These are phyloP conservation scores for Cyphomyrus discorhynchus DNA, from an alignment of 2,113 vertebrate genomes.

Conservation along the genomic window DNA sequence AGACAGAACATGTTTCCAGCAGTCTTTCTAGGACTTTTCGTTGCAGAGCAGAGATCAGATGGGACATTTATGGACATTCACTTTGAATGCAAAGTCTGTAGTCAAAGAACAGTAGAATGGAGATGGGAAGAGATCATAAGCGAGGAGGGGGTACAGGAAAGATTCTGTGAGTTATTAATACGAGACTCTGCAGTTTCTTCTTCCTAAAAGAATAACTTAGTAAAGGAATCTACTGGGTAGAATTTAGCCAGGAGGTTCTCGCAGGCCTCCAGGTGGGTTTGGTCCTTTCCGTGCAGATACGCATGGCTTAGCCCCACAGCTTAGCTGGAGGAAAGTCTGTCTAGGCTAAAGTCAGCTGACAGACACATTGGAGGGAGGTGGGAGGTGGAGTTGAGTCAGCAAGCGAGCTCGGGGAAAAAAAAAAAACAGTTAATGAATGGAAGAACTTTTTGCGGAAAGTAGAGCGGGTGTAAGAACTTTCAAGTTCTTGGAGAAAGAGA, in stretches of 20 bases:
- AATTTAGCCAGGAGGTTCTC: not conserved
- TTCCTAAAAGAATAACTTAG: not conserved
- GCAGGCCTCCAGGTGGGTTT: not conserved
- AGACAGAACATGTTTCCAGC: not conserved
- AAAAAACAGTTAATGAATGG: not conserved
- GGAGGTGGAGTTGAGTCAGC: not conserved
- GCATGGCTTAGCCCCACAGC: not conserved
- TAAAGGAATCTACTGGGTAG: not conserved
- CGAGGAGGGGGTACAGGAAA: not conserved
- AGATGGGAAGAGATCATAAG: not conserved
- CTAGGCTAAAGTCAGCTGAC: not conserved
- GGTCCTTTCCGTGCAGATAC: not conserved
- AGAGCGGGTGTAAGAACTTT: not conserved
- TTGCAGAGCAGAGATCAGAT: not conserved
- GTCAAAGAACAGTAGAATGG: not conserved
- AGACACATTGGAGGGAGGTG: not conserved
- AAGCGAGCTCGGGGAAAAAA: not conserved
- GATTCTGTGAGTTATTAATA: not conserved
- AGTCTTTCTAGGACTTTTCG: not conserved
- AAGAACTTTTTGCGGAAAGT: slow-evolving; percentile 1
- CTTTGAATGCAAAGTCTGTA: not conserved
- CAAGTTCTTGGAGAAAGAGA: not conserved
- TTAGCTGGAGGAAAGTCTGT: slow-evolving; percentile 2
- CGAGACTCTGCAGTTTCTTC: not conserved
- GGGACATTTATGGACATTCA: not conserved